Evolutionary conservation across 2,113 vertebrate genomes (phyloP).

Genomic region (Otocyon megalotis): DNA sequence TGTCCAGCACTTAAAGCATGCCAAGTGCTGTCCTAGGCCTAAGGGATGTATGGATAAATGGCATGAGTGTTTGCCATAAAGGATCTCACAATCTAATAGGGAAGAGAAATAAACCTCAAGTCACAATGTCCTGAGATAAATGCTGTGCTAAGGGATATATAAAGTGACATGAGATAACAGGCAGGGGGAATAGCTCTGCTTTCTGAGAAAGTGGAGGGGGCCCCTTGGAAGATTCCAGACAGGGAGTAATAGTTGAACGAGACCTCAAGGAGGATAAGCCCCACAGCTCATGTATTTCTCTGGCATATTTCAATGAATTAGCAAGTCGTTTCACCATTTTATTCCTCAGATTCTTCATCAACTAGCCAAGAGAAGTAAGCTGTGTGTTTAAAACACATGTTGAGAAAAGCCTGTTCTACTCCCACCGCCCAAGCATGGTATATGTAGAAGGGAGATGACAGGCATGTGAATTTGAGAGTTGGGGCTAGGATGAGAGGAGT

Average conservation of each 20-base stretch:
- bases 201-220: neutral
- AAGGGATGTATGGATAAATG: neutral
- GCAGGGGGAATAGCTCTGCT: neutral
- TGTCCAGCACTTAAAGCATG: neutral
- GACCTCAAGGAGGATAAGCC: neutral
- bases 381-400: neutral
- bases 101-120: constrained; percentile 44
- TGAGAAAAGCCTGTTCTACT: neutral
- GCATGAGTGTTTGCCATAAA: neutral
- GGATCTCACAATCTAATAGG: neutral
- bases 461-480: neutral
- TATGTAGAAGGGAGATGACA: neutral
- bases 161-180: constrained; percentile 44
- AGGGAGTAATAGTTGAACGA: neutral
- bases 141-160: constrained; percentile 48
- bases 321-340: neutral
- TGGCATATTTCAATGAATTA: neutral
- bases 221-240: neutral
- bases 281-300: neutral
- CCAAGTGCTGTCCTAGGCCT: neutral
- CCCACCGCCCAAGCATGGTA: neutral
- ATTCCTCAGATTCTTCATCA: neutral
- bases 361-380: neutral
- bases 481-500: neutral
- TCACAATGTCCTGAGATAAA: constrained; percentile 50